A percentile compares a stretch with the other conserved stretches of the same genome.
Conservation (phyloP, 2,113 vertebrate genomes). For the Pelmatolapia mariae region DNA sequence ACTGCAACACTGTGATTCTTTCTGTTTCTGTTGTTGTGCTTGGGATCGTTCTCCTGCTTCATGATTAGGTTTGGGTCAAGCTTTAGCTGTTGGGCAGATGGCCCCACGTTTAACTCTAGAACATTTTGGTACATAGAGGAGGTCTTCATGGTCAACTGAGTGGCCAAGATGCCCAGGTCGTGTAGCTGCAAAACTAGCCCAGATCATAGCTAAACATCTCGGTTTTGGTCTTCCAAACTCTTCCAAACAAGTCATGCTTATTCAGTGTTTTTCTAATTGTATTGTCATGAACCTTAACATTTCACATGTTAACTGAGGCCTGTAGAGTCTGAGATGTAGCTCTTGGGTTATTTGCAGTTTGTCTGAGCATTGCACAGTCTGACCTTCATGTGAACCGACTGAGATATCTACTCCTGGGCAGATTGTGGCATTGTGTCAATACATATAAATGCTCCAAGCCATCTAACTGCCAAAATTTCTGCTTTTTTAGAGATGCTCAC, state of each 20-base stretch:
- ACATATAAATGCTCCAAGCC: neutral
- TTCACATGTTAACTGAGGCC: neutral
- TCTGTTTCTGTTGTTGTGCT: neutral
- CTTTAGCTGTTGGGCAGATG: neutral
- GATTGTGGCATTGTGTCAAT: neutral
- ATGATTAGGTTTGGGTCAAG: neutral
- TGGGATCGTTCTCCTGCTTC: neutral
- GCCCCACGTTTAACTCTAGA: neutral
- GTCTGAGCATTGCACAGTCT: neutral
- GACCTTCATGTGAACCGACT: neutral
- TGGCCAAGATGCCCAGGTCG: neutral
- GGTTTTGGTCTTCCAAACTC: neutral
- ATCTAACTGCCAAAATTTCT: neutral
- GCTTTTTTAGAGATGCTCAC: neutral
- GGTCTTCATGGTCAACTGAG: neutral
- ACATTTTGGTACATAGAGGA: neutral
- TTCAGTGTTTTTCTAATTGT: neutral
- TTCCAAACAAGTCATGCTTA: neutral
- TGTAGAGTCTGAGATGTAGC: neutral
- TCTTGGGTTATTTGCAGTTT: neutral
- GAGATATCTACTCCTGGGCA: neutral
- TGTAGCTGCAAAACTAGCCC: neutral
- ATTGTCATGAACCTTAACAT: neutral
- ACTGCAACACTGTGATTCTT: neutral
- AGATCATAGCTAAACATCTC: neutral